Percentiles rank a stretch among this genome's conserved stretches.
Conservation (phyloP, 1,140 invertebrate genomes). For the Coptotermes formosanus region DNA sequence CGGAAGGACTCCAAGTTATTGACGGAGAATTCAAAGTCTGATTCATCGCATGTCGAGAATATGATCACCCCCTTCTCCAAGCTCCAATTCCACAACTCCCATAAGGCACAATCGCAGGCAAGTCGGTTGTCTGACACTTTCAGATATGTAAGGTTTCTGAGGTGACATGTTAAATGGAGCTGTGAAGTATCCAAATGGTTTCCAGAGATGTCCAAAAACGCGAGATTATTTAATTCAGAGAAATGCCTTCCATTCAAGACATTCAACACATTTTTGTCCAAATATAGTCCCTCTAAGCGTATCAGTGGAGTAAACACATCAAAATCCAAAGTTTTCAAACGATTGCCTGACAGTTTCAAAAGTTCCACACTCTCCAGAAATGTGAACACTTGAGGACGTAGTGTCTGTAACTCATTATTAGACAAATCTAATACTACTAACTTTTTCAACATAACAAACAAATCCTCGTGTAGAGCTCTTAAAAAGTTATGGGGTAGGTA, state of each 20-base stretch:
- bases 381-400: background rate
- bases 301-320: background rate
- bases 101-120: background rate
- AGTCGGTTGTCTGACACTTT: background rate
- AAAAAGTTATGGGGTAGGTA: background rate
- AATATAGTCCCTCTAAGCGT: background rate
- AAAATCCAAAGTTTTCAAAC: background rate
- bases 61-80: background rate
- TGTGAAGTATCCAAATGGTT: background rate
- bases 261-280: background rate
- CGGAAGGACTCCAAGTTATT: background rate
- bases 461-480: background rate
- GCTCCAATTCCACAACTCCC: background rate
- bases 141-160: constrained; percentile 2
- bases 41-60: background rate
- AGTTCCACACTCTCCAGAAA: background rate
- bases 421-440: constrained; percentile 3
- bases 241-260: background rate
- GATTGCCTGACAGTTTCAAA: background rate
- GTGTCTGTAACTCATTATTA: background rate
- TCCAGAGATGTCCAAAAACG: background rate
- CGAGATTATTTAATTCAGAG: background rate
- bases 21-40: background rate
- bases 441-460: background rate
- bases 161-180: background rate